phyloP scores from a whole-genome alignment of 2,888 invertebrate species.

The Ptychoptera albimana region DNA sequence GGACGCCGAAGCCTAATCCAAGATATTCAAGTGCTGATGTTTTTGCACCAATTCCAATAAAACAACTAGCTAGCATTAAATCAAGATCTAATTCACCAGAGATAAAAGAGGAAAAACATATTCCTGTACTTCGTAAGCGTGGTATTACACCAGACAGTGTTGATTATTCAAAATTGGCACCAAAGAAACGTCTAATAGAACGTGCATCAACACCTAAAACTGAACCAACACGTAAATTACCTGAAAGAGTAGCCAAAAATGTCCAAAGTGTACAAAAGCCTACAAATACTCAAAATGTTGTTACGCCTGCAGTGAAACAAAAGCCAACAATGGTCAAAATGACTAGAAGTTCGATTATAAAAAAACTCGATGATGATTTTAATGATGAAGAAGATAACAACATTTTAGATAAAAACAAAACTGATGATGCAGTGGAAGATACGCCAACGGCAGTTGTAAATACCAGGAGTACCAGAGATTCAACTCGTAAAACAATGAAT shows the following conservation, averaged over 20 bases:
- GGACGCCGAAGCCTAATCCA: constrained; percentile 30
- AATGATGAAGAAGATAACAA: constrained; percentile 15
- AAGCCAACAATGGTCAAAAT: background rate
- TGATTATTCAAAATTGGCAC: background rate
- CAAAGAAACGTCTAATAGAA: background rate
- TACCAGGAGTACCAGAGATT: too few species aligned
- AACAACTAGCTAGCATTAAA: background rate
- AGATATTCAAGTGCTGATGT: constrained; percentile 27
- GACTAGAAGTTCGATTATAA: too few species aligned
- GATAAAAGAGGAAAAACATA: background rate
- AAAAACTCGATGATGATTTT: constrained; percentile 11
- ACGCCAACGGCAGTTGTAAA: background rate
- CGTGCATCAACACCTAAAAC: constrained; percentile 1
- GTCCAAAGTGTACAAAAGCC: background rate
- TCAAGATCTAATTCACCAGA: constrained; percentile 4
- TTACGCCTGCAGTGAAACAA: background rate
- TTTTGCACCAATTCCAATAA: constrained; percentile 14
- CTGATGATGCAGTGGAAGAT: background rate
- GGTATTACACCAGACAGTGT: background rate
- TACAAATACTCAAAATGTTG: background rate
- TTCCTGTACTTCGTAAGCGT: background rate
- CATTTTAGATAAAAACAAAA: constrained; percentile 10
- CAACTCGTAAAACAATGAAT: too few species aligned
- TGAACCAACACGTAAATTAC: background rate
- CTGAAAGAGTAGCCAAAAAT: background rate